Base-by-base conservation (phyloP, 2,113 vertebrate genomes). In the Procavia capensis region DNA sequence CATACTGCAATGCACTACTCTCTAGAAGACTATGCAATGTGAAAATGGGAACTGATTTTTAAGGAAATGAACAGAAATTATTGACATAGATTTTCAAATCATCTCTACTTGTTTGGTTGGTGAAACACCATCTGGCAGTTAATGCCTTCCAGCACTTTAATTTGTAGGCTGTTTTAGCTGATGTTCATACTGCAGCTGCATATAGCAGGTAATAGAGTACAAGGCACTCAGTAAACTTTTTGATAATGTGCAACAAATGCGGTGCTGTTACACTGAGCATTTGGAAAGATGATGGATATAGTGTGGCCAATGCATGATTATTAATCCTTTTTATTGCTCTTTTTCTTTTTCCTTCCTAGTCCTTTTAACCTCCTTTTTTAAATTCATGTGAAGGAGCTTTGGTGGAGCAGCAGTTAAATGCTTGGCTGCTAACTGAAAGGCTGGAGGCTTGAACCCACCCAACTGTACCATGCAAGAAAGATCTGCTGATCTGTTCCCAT, bases 51-150 rank as follows among this genome's bases (percentile, higher is more conserved):
- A 72, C 86, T 20, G 14, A 47, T 88, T 91, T 91, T 93, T 93
- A 39, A 93, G 95, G 84, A 95, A 95, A 94, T 91, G 90, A 57
- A 83, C 90, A 41, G 64, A 95, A 89, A 86, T 87, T 68, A 64
- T 81, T 87, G 86, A 94, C 54, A 86, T 25, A 88, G 92, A 91
- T 94, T 90, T 96, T 96, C 50, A 94, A 89, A 95, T 90, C 78
- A 92, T 92, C 27, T 43, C 29, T 93, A 43, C 93, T 94, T 88
- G 91, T 88, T 87, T 9, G 0, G 83, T 87, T 78, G 68, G 72
- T 31, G 63, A 86, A 95, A 81, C 45, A 91, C 47, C 47, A 91
- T 41, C 47, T 93, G 95, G 64, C 36, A 66, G 95, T 4, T 50
- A 83, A 94, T 43, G 83, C 36, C 92, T 93, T 89, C 17, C 24